Base-by-base conservation (phyloP, 2,888 invertebrate species). In the Ptychoptera contaminata region DNA sequence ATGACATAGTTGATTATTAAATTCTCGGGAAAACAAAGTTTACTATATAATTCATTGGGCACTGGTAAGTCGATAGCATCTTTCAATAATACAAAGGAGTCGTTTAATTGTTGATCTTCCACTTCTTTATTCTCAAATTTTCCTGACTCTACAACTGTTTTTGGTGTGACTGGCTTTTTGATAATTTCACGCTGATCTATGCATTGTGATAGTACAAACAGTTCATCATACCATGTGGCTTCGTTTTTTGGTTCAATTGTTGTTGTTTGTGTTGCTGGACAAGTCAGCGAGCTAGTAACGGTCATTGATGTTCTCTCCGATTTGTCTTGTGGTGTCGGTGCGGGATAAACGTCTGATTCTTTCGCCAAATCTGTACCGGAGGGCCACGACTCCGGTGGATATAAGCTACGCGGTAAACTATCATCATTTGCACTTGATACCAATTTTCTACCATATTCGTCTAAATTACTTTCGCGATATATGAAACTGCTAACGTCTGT, bases 301-400 rank as follows among this genome's bases (percentile, higher is more conserved):
- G 23, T 23, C 4, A 7, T 23, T 23, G 34, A 4, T 34, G 34
- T 34, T 6, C 8, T 4, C 12, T 11, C 5, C 5, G 12, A n/a
- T 6, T 4, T 34, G 3, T 34, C 34, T 34, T 23, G 23, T 5
- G 23, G 23, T 5, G 23, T 23, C 3, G 23, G 23, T 23, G 23
- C 23, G 4, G 45, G 45, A 38, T 45, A 45, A 12, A 42, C 38
- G 38, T 41, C 41, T 2, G 45, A 45, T 10, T 45, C 42, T 7
- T 23, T 10, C 2, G 41, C 37, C 3, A 45, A 31, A 14, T 16
- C 8, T 10, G 16, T 42, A 10, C n/a, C 23, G 6, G 42, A 42
- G 11, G 46, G 42, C 42, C 42, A 46, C 3, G 46, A 46, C 32
- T 7, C 8, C 9, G 45, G 45, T 2, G 45, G 42, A 42, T 30